Percentiles rank a stretch among this genome's conserved stretches.
Evolutionary conservation across 2,113 vertebrate genomes (phyloP).

Genomic region (Pleuronectes platessa): DNA sequence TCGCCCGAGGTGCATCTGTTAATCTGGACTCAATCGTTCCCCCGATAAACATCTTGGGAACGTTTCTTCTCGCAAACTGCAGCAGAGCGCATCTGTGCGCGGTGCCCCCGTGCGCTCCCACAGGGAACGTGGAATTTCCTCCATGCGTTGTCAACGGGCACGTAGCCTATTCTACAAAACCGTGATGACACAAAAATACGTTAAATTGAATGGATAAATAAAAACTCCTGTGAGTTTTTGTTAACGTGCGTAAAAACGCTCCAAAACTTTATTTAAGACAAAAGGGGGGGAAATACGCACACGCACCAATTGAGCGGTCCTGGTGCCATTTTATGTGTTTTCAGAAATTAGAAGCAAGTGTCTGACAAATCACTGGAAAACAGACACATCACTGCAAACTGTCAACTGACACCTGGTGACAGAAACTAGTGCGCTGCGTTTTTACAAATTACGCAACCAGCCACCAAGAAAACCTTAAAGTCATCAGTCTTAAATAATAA

Average conservation of each 20-base stretch:
- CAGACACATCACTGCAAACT: conserved; percentile 37
- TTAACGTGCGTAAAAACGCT: background rate
- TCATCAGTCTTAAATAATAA: background rate
- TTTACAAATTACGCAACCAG: background rate
- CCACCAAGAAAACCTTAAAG: background rate
- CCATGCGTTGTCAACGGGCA: conserved; percentile 37
- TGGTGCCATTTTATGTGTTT: conserved; percentile 37
- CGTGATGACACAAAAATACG: background rate
- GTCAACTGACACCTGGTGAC: conserved; percentile 50
- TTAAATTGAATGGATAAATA: conserved; percentile 1
- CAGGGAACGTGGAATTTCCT: conserved; percentile 68
- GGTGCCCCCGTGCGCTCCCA: conserved; percentile 55
- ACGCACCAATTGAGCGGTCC: background rate
- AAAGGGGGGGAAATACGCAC: background rate
- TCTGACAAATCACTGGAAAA: conserved; percentile 37
- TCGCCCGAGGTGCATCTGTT: conserved; percentile 62
- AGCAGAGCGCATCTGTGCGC: conserved; percentile 65
- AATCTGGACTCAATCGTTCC: conserved; percentile 72
- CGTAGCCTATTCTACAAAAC: background rate
- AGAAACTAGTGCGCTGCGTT: conserved; percentile 18
- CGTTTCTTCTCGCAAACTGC: conserved; percentile 62
- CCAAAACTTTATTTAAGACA: conserved; percentile 2
- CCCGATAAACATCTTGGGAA: conserved; percentile 81
- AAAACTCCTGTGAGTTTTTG: background rate
- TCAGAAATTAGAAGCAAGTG: conserved; percentile 25